These are phyloP conservation scores for Neofelis nebulosa DNA, from an alignment of 2,113 vertebrate genomes.

Conservation along the genomic window DNA sequence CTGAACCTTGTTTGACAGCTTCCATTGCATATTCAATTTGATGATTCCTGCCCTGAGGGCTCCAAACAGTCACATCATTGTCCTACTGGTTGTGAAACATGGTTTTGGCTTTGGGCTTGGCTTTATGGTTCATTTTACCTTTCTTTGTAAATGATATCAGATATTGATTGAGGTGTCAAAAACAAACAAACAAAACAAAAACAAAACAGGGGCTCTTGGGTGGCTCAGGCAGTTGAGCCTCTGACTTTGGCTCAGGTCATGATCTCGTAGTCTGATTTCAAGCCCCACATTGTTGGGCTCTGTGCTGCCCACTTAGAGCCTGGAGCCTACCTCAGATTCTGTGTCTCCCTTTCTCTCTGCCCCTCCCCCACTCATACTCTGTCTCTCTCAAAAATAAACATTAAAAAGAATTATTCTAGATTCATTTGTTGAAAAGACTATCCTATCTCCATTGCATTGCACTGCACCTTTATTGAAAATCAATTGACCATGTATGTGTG, in stretches of 20 bases:
- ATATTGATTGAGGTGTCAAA: background rate
- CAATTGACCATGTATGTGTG: background rate
- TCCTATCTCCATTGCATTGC: background rate
- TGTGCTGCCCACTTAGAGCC: no score
- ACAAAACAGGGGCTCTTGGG: no score
- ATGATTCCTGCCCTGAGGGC: slow-evolving; percentile 95
- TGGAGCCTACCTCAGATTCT: no score
- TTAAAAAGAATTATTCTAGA: background rate
- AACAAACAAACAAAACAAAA: no score
- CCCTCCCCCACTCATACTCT: no score
- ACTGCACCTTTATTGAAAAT: background rate
- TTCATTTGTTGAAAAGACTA: background rate
- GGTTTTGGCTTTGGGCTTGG: background rate
- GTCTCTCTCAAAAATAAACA: no score
- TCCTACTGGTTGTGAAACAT: slow-evolving; percentile 94
- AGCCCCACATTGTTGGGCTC: no score
- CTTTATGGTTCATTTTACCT: background rate
- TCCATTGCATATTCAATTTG: slow-evolving; percentile 97
- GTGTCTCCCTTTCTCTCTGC: no score
- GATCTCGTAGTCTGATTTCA: no score
- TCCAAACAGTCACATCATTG: slow-evolving; percentile 96
- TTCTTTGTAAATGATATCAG: background rate
- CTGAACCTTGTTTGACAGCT: slow-evolving; percentile 93
- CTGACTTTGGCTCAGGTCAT: no score
- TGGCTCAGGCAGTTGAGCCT: no score